Conservation (phyloP, 2,113 vertebrate species). For the Plestiodon gilberti region DNA sequence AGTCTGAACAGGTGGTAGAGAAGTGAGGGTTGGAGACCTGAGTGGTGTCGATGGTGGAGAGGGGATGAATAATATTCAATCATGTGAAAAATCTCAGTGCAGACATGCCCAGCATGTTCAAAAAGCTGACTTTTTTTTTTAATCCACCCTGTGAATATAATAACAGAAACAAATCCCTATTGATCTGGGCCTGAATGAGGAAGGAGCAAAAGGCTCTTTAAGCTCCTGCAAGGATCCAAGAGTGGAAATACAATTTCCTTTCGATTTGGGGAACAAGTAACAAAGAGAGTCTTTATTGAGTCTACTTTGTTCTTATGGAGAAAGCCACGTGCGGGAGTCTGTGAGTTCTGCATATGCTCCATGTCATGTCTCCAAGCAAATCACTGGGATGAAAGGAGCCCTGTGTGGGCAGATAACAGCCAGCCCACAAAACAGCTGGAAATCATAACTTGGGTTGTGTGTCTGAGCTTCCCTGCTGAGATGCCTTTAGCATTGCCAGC, state of each 20-base stretch:
- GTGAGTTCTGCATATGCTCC: background rate
- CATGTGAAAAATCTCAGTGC: background rate
- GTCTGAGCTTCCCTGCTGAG: constrained; percentile 13
- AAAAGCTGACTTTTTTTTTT: background rate
- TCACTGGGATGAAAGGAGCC: background rate
- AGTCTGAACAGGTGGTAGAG: background rate
- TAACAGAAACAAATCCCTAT: background rate
- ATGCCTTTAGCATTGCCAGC: background rate
- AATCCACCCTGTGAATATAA: background rate
- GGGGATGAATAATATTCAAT: background rate
- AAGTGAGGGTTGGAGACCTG: background rate
- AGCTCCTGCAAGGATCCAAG: background rate
- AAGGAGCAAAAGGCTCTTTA: background rate
- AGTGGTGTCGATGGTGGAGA: background rate
- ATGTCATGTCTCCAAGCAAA: background rate
- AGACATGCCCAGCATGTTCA: background rate
- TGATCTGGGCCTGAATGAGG: background rate
- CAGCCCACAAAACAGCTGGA: background rate
- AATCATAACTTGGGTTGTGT: background rate
- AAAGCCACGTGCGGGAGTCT: background rate
- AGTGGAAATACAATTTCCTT: background rate
- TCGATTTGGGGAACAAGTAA: background rate
- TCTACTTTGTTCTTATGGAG: background rate
- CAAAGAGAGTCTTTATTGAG: background rate
- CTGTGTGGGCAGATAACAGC: background rate